These are phyloP conservation scores for Lordiphosa fenestrarum DNA, from an alignment of 2,888 invertebrate genomes.

Conservation along the genomic window DNA sequence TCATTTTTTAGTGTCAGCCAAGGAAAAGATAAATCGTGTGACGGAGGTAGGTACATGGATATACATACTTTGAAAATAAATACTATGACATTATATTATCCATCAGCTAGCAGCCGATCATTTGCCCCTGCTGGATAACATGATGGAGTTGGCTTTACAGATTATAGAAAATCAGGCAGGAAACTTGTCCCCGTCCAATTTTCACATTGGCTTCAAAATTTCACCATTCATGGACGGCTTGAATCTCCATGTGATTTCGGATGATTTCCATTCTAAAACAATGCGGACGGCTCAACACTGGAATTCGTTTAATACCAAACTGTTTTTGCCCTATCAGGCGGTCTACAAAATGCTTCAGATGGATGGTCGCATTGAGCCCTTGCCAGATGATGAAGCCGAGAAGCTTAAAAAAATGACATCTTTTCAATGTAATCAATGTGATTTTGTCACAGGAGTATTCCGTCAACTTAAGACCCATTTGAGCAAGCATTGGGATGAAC, in stretches of 20 bases:
- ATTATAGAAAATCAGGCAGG: conserved; percentile 36
- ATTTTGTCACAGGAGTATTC: conserved; percentile 16
- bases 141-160: conserved; percentile 51
- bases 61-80: no score
- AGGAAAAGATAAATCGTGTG: conserved; percentile 28
- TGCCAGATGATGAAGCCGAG: conserved; percentile 9
- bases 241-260: conserved; percentile 50
- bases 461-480: conserved; percentile 41
- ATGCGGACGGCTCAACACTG: conserved; percentile 40
- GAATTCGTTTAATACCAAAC: conserved; percentile 49
- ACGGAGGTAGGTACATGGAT: conserved; percentile 21
- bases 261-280: conserved; percentile 43
- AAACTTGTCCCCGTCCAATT: conserved; percentile 19
- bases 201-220: conserved; percentile 52
- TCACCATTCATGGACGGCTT: conserved; percentile 33
- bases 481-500: conserved; percentile 39
- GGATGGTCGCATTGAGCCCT: conserved; percentile 37
- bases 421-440: conserved; percentile 47
- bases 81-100: background rate
- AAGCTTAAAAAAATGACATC: conserved; percentile 3
- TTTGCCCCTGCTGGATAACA: conserved; percentile 45
- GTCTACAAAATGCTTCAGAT: conserved; percentile 28
- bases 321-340: conserved; percentile 40
- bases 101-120: conserved; percentile 43
- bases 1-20: conserved; percentile 50